Conservation (phyloP, 92 coral and sea anemone genomes). For the Paragorgia papillata region DNA sequence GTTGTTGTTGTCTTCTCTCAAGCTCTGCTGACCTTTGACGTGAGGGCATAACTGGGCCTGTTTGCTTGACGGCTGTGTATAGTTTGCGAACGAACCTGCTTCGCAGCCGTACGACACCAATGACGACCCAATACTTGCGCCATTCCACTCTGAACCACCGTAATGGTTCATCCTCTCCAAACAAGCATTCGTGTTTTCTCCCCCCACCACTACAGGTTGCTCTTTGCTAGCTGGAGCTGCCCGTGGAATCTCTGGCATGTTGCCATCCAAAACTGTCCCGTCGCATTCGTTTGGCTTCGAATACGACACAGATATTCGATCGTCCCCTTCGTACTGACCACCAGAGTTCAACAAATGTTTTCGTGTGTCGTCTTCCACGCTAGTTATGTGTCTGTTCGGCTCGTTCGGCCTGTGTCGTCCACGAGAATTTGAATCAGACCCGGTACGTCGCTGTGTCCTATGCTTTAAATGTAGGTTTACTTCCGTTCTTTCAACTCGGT, state of each 20-base stretch:
- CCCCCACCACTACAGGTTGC: slow-evolving; percentile 46
- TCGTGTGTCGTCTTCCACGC: slow-evolving; percentile 20
- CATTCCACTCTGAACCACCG: slow-evolving; percentile 40
- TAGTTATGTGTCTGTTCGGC: slow-evolving; percentile 25
- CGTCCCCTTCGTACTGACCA: slow-evolving; percentile 30
- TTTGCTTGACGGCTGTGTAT: slow-evolving; percentile 47
- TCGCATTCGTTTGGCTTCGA: slow-evolving; percentile 38
- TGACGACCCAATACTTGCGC: slow-evolving; percentile 29
- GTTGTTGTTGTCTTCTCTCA: slow-evolving; percentile 48
- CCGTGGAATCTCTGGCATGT: slow-evolving; percentile 51
- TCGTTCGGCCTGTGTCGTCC: slow-evolving; percentile 42
- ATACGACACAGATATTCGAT: slow-evolving; percentile 6
- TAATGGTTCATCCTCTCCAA: slow-evolving; percentile 39
- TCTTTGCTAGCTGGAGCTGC: slow-evolving; percentile 50
- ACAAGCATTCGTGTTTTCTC: slow-evolving; percentile 35
- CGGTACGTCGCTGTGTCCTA: slow-evolving; percentile 37
- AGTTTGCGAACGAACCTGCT: slow-evolving; percentile 30
- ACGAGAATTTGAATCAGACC: slow-evolving; percentile 39
- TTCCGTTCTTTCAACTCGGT: slow-evolving; percentile 50
- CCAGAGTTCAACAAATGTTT: slow-evolving; percentile 6
- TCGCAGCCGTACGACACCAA: slow-evolving; percentile 26
- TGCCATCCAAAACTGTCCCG: slow-evolving; percentile 42
- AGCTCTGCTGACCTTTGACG: slow-evolving; percentile 52
- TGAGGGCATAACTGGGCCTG: slow-evolving; percentile 50
- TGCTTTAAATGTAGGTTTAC: slow-evolving; percentile 48